Conservation (phyloP, 2,888 invertebrate genomes). For the Pedicia rivosa region DNA sequence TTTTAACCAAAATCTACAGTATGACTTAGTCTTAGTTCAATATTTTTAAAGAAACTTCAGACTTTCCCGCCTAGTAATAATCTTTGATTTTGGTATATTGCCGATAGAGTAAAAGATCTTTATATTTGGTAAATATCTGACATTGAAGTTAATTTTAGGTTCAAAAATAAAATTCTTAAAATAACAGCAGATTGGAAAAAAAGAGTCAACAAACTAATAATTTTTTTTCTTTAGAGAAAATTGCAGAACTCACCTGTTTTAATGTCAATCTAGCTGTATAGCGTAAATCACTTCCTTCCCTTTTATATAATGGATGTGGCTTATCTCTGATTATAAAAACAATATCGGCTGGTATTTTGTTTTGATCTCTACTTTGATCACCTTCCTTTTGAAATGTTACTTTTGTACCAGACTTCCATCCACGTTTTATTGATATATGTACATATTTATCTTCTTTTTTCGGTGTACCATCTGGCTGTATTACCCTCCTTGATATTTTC, state of each 20-base stretch:
- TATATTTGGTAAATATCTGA: too few species aligned
- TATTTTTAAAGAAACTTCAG: too few species aligned
- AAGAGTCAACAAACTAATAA: too few species aligned
- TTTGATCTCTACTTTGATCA: conserved; percentile 66
- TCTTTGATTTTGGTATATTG: too few species aligned
- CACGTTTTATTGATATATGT: conserved; percentile 90
- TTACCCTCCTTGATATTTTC: conserved; percentile 90
- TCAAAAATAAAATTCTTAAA: too few species aligned
- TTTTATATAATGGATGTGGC: conserved; percentile 76
- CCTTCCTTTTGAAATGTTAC: conserved; percentile 97
- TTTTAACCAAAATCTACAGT: too few species aligned
- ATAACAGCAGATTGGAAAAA: too few species aligned
- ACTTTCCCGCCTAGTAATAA: too few species aligned
- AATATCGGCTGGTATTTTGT: conserved; percentile 88
- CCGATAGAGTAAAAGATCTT: too few species aligned
- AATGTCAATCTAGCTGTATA: conserved; percentile 78
- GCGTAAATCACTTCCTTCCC: conserved; percentile 88
- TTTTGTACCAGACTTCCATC: conserved; percentile 97
- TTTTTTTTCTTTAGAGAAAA: too few species aligned
- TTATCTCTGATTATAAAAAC: conserved; percentile 95
- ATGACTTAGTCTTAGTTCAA: too few species aligned
- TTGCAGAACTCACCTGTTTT: conserved; percentile 72
- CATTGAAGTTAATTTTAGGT: too few species aligned
- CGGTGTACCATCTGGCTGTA: conserved; percentile 68
- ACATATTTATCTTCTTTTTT: conserved; percentile 89